Conservation (phyloP, 1,140 invertebrate genomes). For the Centruroides sculpturatus region DNA sequence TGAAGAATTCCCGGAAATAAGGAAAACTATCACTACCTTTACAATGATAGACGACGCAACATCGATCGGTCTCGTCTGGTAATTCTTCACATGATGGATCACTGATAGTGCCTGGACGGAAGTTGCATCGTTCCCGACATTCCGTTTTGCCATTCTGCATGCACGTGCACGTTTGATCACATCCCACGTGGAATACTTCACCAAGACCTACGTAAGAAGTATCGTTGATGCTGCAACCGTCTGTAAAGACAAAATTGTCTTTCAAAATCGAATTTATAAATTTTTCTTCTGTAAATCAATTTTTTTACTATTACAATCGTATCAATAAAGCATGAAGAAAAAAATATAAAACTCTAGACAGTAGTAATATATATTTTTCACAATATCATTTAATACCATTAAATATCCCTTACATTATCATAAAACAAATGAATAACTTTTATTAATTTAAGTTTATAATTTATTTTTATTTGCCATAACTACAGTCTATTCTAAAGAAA, state of each 20-base stretch:
- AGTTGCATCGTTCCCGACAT: conserved; percentile 3
- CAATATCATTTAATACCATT: too few species aligned
- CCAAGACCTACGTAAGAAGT: background rate
- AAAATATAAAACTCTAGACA: too few species aligned
- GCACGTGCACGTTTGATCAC: conserved; percentile 1
- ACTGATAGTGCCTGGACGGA: background rate
- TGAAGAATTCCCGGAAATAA: background rate
- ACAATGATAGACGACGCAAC: conserved; percentile 53
- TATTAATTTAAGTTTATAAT: too few species aligned
- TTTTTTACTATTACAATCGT: too few species aligned
- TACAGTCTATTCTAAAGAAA: too few species aligned
- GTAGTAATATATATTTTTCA: too few species aligned
- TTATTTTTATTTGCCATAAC: too few species aligned
- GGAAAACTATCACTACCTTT: background rate
- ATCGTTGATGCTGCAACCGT: background rate
- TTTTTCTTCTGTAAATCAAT: too few species aligned
- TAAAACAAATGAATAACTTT: too few species aligned
- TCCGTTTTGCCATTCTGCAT: background rate
- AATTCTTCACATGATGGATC: conserved; percentile 58
- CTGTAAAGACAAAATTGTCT: background rate
- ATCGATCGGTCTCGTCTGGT: conserved; percentile 49
- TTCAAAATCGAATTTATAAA: too few species aligned
- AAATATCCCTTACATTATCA: too few species aligned
- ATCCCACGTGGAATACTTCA: background rate
- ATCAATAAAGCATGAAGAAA: too few species aligned